Conservation (phyloP, 2,113 vertebrate species). For the Chrysemys picta region DNA sequence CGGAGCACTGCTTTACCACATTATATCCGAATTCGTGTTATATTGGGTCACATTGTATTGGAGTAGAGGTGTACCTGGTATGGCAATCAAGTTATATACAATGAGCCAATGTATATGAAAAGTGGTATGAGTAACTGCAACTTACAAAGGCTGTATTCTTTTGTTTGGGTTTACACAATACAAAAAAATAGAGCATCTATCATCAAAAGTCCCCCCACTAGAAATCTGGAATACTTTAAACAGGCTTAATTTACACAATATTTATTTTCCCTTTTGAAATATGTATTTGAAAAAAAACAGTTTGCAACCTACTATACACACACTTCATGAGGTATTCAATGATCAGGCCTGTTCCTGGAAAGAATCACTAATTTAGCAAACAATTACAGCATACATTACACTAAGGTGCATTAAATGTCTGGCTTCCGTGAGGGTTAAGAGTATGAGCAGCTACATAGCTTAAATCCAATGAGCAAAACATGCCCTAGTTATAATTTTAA, state of each 20-base stretch:
- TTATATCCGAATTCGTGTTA: too few species aligned
- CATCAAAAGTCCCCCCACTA: not conserved
- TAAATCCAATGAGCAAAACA: not conserved
- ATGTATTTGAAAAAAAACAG: not conserved
- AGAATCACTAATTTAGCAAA: slow-evolving; percentile 2
- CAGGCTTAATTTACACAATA: not conserved
- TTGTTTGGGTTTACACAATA: not conserved
- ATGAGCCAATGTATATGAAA: not conserved
- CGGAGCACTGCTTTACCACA: too few species aligned
- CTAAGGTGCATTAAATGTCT: not conserved
- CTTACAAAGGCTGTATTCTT: not conserved
- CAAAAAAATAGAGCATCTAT: slow-evolving; percentile 4
- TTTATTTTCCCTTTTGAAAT: slow-evolving; percentile 3
- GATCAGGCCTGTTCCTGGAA: not conserved
- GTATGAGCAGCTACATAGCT: not conserved
- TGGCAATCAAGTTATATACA: not conserved
- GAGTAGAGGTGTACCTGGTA: not conserved
- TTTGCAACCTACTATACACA: not conserved
- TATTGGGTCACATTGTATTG: too few species aligned
- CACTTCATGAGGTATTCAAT: not conserved
- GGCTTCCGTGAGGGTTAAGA: not conserved
- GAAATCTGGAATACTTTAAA: not conserved
- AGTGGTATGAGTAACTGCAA: not conserved
- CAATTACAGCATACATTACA: not conserved
- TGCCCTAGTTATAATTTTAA: not conserved